Base-by-base conservation (phyloP, 2,888 invertebrate genomes). In the Amiota mariae region DNA sequence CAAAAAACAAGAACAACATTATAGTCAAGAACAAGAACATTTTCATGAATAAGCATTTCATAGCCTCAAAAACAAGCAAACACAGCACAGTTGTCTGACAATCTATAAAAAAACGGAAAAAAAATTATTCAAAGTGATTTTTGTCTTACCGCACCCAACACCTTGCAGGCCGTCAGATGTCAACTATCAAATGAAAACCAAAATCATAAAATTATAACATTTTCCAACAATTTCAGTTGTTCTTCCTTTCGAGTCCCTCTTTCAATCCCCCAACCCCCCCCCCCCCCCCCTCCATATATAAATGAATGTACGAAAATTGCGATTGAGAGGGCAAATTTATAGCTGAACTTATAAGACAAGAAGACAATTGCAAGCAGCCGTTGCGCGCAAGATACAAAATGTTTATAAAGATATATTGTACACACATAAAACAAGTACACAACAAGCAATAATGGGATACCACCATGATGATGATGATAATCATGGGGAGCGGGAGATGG, bases 11-110 rank as follows among this genome's bases (percentile, higher is more conserved):
- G 1, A 8, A 15, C 15, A 54, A 54, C 10, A 6, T 6, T 2
- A 36, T 6, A 54, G n/a, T 54, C 54, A 54, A 15, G 18, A 59
- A 59, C 20, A 18, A 20, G 20, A 59, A 11, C 15, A 59, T 20
- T 59, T 59, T 59, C 20, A 59, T 20, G 59, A 59, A 59, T 59
- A 59, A 59, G 59, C 59, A 59, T 59, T 59, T 20, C 9, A 59
- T 15, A 11, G 59, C 59, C 15, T 36, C 59, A 59, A 59, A 36
- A 59, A 59, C 20, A 20, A 9, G 36, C 36, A 59, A 59, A 11
- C 59, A 20, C 15, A 11, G n/a, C 18, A 18, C 20, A 59, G 20
- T 36, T 36, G 36, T 15, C 12, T 59, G 10, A 59, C 20, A 59
- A 59, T 59, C 59, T 59, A 57, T 57, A 57, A 57, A 24, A 24